These are phyloP conservation scores for Diachasma alloeum DNA, from an alignment of 1,140 invertebrate genomes.

Conservation along the genomic window DNA sequence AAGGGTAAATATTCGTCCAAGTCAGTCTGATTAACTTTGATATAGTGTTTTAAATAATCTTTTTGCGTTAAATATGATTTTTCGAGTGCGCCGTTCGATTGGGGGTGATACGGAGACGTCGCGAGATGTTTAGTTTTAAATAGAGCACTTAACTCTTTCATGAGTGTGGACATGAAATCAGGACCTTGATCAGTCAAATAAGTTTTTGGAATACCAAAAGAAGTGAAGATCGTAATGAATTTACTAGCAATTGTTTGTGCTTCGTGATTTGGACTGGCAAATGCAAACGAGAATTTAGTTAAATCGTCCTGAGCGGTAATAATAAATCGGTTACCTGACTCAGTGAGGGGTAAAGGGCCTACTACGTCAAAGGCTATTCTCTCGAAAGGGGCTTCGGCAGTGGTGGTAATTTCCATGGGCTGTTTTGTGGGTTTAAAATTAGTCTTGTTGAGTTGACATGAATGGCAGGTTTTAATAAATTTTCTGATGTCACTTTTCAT, in stretches of 20 bases:
- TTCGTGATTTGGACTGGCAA: no score
- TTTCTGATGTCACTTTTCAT: constrained; percentile 33
- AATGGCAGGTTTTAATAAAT: constrained; percentile 17
- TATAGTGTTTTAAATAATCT: background rate
- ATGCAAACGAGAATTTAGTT: no score
- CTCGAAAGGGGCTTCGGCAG: no score
- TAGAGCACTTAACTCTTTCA: background rate
- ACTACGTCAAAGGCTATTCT: no score
- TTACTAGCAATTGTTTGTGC: constrained; percentile 17
- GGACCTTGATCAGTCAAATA: constrained; percentile 48
- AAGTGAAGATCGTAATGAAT: constrained; percentile 37
- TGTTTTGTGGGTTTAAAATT: no score
- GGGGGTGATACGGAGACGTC: no score
- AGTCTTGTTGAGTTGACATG: background rate
- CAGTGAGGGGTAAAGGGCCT: no score
- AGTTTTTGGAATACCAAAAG: constrained; percentile 41
- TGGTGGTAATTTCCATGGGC: no score
- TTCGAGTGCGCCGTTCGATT: background rate
- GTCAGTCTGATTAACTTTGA: background rate
- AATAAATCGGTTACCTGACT: no score
- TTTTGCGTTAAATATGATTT: constrained; percentile 27
- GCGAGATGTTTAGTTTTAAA: no score
- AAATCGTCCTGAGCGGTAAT: no score
- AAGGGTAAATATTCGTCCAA: no score
- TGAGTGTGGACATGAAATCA: constrained; percentile 35